Percentiles rank a stretch among this genome's conserved stretches.
Evolutionary conservation across 2,888 invertebrate genomes (phyloP).

Genomic region (Tinea semifulvella): DNA sequence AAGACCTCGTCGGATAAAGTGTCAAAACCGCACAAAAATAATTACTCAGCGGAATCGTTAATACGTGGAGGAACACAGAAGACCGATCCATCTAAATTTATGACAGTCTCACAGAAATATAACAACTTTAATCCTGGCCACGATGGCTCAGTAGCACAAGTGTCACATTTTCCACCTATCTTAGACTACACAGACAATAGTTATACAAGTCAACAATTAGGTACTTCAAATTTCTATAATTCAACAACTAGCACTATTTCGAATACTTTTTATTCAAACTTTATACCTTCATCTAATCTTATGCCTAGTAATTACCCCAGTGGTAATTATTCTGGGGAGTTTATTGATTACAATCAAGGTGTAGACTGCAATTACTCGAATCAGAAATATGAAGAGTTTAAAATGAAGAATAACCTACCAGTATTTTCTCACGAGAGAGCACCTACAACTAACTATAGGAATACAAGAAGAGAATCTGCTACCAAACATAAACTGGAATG

Average conservation of each 20-base stretch:
- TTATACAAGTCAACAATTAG: slow-evolving; percentile 50
- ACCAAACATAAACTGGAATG: slow-evolving; percentile 57
- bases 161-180: slow-evolving; percentile 56
- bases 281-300: slow-evolving; percentile 51
- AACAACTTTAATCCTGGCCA: slow-evolving; percentile 42
- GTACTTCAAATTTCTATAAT: slow-evolving; percentile 53
- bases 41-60: slow-evolving; percentile 54
- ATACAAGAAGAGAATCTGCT: slow-evolving; percentile 45
- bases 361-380: slow-evolving; percentile 52
- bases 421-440: slow-evolving; percentile 44
- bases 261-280: slow-evolving; percentile 56
- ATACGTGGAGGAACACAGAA: slow-evolving; percentile 52
- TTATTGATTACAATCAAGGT: slow-evolving; percentile 52
- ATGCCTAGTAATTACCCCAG: slow-evolving; percentile 50
- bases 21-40: slow-evolving; percentile 47
- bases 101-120: slow-evolving; percentile 45
- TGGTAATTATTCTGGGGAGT: slow-evolving; percentile 49
- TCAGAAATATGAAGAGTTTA: slow-evolving; percentile 54
- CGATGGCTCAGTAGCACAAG: slow-evolving; percentile 53
- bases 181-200: slow-evolving; percentile 53
- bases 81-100: slow-evolving; percentile 36
- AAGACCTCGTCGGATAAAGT: slow-evolving; percentile 32
- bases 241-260: slow-evolving; percentile 55
- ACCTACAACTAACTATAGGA: slow-evolving; percentile 36
- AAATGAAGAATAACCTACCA: slow-evolving; percentile 45